These are phyloP conservation scores for Zoanthus gigantus DNA, from an alignment of 92 coral and sea anemone genomes.

Conservation along the genomic window DNA sequence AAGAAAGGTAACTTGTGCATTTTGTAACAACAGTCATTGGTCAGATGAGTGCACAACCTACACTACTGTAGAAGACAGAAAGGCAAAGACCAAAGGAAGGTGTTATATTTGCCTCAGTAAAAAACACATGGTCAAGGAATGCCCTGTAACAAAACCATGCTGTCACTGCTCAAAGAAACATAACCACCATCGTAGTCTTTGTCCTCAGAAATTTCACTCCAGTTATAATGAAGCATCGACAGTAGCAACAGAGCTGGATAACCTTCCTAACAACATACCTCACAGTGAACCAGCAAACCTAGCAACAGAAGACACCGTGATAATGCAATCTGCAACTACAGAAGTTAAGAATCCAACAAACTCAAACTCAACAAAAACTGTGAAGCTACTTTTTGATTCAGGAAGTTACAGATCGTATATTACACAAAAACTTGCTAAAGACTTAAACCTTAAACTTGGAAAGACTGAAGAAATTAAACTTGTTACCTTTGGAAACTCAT, in stretches of 20 bases:
- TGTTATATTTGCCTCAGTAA: constrained; percentile 58
- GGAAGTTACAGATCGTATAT: constrained; percentile 59
- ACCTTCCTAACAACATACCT: constrained; percentile 1
- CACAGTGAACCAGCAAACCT: constrained; percentile 37
- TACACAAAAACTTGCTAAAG: constrained; percentile 37
- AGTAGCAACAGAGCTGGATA: constrained; percentile 25
- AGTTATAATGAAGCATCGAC: constrained; percentile 4
- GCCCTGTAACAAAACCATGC: constrained; percentile 7
- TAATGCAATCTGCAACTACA: constrained; percentile 48
- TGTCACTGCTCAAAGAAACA: constrained; percentile 33
- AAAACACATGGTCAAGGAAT: constrained; percentile 36
- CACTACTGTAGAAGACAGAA: constrained; percentile 53
- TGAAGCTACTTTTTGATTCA: constrained; percentile 48
- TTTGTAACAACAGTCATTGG: constrained; percentile 34
- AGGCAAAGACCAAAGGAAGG: constrained; percentile 58
- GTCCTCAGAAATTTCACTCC: constrained; percentile 35
- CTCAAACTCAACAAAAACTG: constrained; percentile 28
- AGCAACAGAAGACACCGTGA: constrained; percentile 44
- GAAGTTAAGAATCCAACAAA: constrained; percentile 32
- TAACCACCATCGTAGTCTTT: constrained; percentile 49
- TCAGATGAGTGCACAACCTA: constrained; percentile 44
- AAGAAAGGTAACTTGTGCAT: constrained; percentile 10
- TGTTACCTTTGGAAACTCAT: constrained; percentile 50
- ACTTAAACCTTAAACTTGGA: constrained; percentile 47
- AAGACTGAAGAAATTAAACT: constrained; percentile 23